Evolutionary conservation across 1,140 invertebrate genomes (phyloP).

Genomic region (Caerostris extrusa): DNA sequence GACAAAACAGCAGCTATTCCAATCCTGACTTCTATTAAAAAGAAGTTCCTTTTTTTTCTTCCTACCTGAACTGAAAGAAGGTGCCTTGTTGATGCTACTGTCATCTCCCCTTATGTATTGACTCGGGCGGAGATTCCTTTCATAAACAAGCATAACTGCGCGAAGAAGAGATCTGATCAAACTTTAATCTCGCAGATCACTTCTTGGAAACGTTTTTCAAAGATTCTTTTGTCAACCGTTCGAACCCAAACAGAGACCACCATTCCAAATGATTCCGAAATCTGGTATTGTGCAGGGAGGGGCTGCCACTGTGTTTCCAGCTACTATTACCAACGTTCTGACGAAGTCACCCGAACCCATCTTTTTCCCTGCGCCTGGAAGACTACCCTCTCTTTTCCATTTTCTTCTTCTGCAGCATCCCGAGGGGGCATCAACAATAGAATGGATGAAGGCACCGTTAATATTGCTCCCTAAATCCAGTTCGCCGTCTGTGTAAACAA

Average conservation of each 20-base stretch:
- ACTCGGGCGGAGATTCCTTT: slow-evolving; percentile 54
- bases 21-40: slow-evolving; percentile 56
- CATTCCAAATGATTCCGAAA: slow-evolving; percentile 71
- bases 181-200: slow-evolving; percentile 76
- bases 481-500: slow-evolving; percentile 75
- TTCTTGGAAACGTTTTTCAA: slow-evolving; percentile 60
- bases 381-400: slow-evolving; percentile 43
- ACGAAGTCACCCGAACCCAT: slow-evolving; percentile 51
- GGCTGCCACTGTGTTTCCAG: slow-evolving; percentile 33
- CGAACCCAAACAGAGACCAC: slow-evolving; percentile 62
- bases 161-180: slow-evolving; percentile 61
- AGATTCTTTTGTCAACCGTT: slow-evolving; percentile 67
- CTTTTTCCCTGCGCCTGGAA: slow-evolving; percentile 33
- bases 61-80: not conserved
- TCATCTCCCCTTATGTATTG: slow-evolving; percentile 69
- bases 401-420: slow-evolving; percentile 28
- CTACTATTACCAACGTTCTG: slow-evolving; percentile 57
- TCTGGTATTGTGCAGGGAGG: not conserved
- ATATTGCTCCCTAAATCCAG: slow-evolving; percentile 74
- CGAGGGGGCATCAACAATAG: slow-evolving; percentile 70
- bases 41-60: slow-evolving; percentile 22
- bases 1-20: slow-evolving; percentile 34
- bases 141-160: slow-evolving; percentile 64
- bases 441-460: slow-evolving; percentile 75
- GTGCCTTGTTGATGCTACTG: slow-evolving; percentile 42